Evolutionary conservation across 2,113 vertebrate genomes (phyloP), one percentile per base, ranked within the genome.

Genomic region (Zapus hudsonius): DNA sequence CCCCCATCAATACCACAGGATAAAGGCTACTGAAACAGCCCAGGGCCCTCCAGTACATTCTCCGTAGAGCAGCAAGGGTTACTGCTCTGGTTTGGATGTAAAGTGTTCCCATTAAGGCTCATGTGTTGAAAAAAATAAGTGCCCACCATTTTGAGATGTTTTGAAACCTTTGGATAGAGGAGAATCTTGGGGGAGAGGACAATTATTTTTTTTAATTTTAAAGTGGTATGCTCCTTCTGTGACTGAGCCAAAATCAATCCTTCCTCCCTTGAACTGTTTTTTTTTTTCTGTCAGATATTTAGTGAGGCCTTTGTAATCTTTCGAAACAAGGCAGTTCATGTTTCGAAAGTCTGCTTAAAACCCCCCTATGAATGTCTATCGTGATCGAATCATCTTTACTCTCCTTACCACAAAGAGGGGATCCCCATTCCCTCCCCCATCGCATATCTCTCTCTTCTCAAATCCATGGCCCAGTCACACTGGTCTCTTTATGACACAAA

Each of bases 391-490:
- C 25, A 76, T 36, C 47, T 69, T 16, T 29, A 10, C 25, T 67
- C 25, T 75, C 20, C 12, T 13, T 5, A 8, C 4, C 19, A 17
- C 59, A 78, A n/a, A 27, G 42, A 23, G 3, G 2, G 63, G 47
- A 7, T n/a, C 59, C 3, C 33, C 13, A 8, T 0, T 1, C 10
- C 29, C 19, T 73, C 40, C 7, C 5, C 13, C 3, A 1, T 29
- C 31, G 67, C 40, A 22, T 22, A 15, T 3, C 36, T 36, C 31
- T 33, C 27, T 42, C 11, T 42, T 29, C 11, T 16, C 25, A 19
- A 36, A 17, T 66, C 23, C 5, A 27, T 38, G 36, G 7, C 23
- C 42, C 79, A 79, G 57, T 13, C 16, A 13, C 29, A 10, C 0
- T 31, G 16, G 20, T 57, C 47, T 79, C 70, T 17, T 36, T 70